These are phyloP conservation scores for Rhamphomyia laevipes DNA, from an alignment of 2,888 invertebrate genomes.

Conservation along the genomic window DNA sequence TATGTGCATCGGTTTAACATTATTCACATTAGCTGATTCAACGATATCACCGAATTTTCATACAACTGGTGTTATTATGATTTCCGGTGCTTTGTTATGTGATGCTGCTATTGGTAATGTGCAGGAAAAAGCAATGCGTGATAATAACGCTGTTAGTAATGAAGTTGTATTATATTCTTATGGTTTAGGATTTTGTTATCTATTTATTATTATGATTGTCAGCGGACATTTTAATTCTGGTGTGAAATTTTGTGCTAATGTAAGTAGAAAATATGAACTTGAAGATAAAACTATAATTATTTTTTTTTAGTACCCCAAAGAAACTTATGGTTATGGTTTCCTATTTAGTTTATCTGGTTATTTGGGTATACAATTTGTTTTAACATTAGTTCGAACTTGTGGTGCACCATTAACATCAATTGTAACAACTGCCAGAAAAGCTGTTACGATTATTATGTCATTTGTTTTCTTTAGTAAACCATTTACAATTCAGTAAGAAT, in stretches of 20 bases:
- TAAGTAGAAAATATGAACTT: constrained; percentile 38
- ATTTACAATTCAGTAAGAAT: constrained; percentile 75
- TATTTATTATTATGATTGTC: constrained; percentile 57
- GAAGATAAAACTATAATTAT: too few species aligned
- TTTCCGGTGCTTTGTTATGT: constrained; percentile 75
- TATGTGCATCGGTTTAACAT: constrained; percentile 81
- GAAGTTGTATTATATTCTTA: constrained; percentile 92
- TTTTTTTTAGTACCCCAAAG: constrained; percentile 48
- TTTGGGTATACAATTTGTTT: constrained; percentile 83
- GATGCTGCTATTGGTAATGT: constrained; percentile 95
- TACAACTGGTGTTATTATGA: constrained; percentile 57
- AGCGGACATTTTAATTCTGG: constrained; percentile 67
- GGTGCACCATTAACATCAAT: constrained; percentile 92
- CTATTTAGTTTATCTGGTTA: constrained; percentile 84
- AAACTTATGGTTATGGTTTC: constrained; percentile 75
- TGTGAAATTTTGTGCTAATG: constrained; percentile 62
- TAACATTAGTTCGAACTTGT: constrained; percentile 75
- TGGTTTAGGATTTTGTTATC: constrained; percentile 72
- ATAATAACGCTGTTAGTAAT: constrained; percentile 68
- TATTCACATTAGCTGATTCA: constrained; percentile 79
- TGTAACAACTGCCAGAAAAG: constrained; percentile 82
- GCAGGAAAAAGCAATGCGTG: constrained; percentile 90
- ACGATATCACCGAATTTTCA: constrained; percentile 64
- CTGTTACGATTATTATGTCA: constrained; percentile 82
- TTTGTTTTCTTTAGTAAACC: constrained; percentile 91